Base-by-base conservation (phyloP, 2,888 invertebrate genomes). In the Hoplodrina blanda region DNA sequence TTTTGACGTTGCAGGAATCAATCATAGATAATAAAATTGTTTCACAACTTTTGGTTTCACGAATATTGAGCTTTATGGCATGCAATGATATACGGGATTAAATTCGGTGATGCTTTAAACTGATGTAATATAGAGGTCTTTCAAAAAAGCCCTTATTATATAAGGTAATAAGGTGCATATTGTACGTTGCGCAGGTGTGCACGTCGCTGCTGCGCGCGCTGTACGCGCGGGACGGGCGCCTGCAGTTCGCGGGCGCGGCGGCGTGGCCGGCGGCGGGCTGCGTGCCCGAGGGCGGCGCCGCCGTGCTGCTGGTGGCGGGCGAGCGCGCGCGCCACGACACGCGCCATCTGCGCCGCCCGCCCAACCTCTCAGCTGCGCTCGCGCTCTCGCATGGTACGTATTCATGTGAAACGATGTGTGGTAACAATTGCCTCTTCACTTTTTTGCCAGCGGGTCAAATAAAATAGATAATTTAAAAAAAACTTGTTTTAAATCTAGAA, bases 181-280 rank as follows among this genome's bases (percentile, higher is more conserved):
- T 41, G 11, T 11, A 0, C 8, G 7, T 4, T 37, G 13, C 2
- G 2, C 84, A 97, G 97, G 97, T 97, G 72, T 97, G 97, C 52
- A 98, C 98, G 4, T 96, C 97, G n/a, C 95, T 98, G 17, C 94
- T 99, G 7, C 97, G 98, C 69, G 98, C 98, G 83, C 95, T 99
- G 73, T 98, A 99, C 93, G 98, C 97, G 19, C 96, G 99, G 30
- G 99, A 99, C 95, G 96, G 98, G 37, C 97, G 99, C 37, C 96
- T 98, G 84, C 87, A 94, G 82, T 96, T 95, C 92, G 88, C 87
- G 81, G 91, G 91, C 78, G 91, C 88, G 57, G 81, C 52, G 15
- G 86, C 86, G 67, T 93, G 94, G 93, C 89, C 91, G 64, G 90
- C 85, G 81, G 91, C 77, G 68, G 96, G 84, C 89, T 93, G 85